A percentile compares a stretch with the other conserved stretches of the same genome.
phyloP scores from a whole-genome alignment of 2,888 invertebrate genomes.

The Drosophila mimica region DNA sequence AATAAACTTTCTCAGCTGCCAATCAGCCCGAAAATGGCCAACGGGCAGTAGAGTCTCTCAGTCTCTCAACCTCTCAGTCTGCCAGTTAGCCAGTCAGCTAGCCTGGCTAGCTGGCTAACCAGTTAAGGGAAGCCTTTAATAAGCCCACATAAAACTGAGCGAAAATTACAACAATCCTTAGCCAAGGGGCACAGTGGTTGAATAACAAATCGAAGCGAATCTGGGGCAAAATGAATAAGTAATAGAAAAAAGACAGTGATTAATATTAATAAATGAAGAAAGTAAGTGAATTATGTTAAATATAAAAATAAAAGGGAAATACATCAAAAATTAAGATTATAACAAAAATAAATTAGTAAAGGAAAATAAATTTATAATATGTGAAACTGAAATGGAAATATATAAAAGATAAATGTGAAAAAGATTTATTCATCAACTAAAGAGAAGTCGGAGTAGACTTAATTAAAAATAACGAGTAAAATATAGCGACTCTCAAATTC shows the following conservation, averaged over 20 bases:
- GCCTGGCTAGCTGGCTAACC: slow-evolving; percentile 1
- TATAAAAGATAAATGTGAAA: too few relatives aligned
- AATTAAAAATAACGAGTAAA: too few relatives aligned
- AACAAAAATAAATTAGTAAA: too few relatives aligned
- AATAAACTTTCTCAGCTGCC: slow-evolving; percentile 75
- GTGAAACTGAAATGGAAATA: too few relatives aligned
- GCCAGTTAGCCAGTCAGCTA: slow-evolving; percentile 2
- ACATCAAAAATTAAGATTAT: too few relatives aligned
- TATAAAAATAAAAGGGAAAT: too few relatives aligned
- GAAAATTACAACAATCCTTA: slow-evolving; percentile 50
- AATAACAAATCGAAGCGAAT: slow-evolving; percentile 2
- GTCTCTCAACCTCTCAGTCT: slow-evolving; percentile 13
- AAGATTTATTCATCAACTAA: too few relatives aligned
- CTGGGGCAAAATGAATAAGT: neutral
- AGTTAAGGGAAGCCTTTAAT: slow-evolving; percentile 63
- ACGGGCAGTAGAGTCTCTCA: slow-evolving; percentile 17
- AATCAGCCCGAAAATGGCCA: slow-evolving; percentile 54
- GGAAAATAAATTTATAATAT: too few relatives aligned
- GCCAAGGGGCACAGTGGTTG: slow-evolving; percentile 49
- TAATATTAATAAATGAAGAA: neutral
- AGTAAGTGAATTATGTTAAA: too few relatives aligned
- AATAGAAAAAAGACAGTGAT: neutral
- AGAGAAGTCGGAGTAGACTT: too few relatives aligned
- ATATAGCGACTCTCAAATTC: too few relatives aligned
- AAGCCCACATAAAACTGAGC: slow-evolving; percentile 71